Evolutionary conservation across 2,797 vertebrate genomes (phyloP).

Genomic region (Phrynocephalus guinanensis): DNA sequence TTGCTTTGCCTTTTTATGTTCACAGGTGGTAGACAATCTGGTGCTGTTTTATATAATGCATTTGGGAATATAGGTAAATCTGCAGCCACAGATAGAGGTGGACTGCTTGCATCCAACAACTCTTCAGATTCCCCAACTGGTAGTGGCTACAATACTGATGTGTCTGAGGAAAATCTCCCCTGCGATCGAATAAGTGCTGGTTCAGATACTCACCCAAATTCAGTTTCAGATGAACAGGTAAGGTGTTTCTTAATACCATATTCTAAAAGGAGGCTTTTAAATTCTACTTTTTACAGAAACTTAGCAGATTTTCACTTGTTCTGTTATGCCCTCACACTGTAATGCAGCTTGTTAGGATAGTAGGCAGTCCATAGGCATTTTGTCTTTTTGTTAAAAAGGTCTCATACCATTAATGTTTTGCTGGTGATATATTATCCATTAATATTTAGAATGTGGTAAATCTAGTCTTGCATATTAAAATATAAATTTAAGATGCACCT

Average conservation of each 20-base stretch:
- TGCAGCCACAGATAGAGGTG: constrained; percentile 81
- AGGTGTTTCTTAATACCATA: constrained; percentile 3
- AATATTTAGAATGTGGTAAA: too few species aligned
- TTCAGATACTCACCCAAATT: constrained; percentile 85
- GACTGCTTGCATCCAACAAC: constrained; percentile 89
- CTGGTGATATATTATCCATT: fast-evolving
- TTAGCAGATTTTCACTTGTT: background rate
- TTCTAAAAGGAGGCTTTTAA: background rate
- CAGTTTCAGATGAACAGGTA: constrained; percentile 96
- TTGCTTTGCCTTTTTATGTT: constrained; percentile 41
- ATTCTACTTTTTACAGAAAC: background rate
- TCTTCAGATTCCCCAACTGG: constrained; percentile 96
- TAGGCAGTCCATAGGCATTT: background rate
- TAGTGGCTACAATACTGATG: constrained; percentile 97
- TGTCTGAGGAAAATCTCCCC: constrained; percentile 94
- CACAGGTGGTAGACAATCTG: constrained; percentile 93
- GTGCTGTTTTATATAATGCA: constrained; percentile 90
- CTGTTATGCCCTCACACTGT: background rate
- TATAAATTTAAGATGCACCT: background rate
- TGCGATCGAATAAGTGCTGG: constrained; percentile 88
- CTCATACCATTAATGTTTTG: background rate
- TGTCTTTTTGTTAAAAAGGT: background rate
- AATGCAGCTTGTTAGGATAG: background rate
- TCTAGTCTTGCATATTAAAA: background rate
- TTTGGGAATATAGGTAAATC: constrained; percentile 91